phyloP scores from a whole-genome alignment of 1,140 invertebrate species.

The Orius insidiosus region DNA sequence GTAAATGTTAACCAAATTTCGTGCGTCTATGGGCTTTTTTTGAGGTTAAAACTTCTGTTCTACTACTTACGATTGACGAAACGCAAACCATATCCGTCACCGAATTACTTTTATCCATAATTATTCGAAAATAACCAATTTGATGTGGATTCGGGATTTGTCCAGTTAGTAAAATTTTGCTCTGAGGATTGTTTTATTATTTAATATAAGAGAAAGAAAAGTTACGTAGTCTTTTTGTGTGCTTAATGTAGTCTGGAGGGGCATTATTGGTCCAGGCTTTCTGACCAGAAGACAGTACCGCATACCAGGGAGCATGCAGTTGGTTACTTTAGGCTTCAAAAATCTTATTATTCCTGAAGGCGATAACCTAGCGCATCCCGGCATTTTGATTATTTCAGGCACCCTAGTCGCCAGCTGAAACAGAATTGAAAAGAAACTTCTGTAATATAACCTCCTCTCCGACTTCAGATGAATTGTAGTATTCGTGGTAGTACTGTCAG shows the following conservation, averaged over 20 bases:
- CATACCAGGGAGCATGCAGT: constrained; percentile 24
- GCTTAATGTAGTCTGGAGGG: neutral
- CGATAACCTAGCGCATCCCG: neutral
- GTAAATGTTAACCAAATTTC: constrained; percentile 34
- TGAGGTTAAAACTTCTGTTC: neutral
- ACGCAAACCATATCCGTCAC: constrained; percentile 39
- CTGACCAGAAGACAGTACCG: constrained; percentile 25
- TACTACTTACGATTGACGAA: constrained; percentile 29
- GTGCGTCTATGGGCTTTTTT: constrained; percentile 31
- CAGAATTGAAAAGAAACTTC: neutral
- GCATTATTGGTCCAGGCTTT: constrained; percentile 21
- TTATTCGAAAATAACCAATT: constrained; percentile 37
- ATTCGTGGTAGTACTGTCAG: constrained; percentile 28
- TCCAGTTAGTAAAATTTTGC: constrained; percentile 28
- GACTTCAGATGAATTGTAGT: constrained; percentile 35
- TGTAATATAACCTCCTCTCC: constrained; percentile 30
- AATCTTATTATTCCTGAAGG: neutral
- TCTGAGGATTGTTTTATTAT: constrained; percentile 23
- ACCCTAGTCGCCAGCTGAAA: constrained; percentile 9
- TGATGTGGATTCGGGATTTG: constrained; percentile 23
- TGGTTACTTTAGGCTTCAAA: constrained; percentile 19
- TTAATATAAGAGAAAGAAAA: neutral
- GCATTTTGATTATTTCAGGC: constrained; percentile 1
- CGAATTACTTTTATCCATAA: constrained; percentile 32
- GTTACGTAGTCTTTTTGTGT: too few species aligned